Evolutionary conservation across 2,113 vertebrate genomes (phyloP), one percentile per base, ranked within the genome.

Genomic region (Atherinomorus stipes): DNA sequence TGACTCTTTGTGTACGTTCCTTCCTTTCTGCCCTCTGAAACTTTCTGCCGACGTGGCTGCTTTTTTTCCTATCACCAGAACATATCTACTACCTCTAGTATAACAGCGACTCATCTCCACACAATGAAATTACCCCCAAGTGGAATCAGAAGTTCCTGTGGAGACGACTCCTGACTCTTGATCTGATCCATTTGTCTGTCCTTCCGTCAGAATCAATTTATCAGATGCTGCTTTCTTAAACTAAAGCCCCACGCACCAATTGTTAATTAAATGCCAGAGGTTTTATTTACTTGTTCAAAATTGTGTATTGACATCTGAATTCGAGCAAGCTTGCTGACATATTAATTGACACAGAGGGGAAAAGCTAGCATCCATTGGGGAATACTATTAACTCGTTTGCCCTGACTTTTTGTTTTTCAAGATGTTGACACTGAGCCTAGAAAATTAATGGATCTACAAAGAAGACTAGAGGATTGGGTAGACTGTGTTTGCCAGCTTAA

Each of bases 291-390:
- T 61, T 51, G 56, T 22, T 68, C 40, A 22, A 25, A 11, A 44
- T 19, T 34, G 38, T 56, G 37, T 38, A n/a, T 68, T 68, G 38
- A 25, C 49, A 60, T 57, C 37, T 21, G 54, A 76, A 57, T 73
- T 67, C 68, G 42, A 72, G 37, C 50, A 31, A 59, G 51, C 40
- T 63, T 49, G 26, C 50, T 25, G 57, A 74, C 65, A 59, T 59
- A 28, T 79, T 68, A 69, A 72, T 60, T 75, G 80, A 75, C 51
- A 71, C 42, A 40, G 60, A 69, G 34, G 67, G 28, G 76, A 68
- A 79, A n/a, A 18, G 21, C 28, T 51, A 13, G 18, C 18, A 19
- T 65, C 50, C 65, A 61, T 49, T 9, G 67, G 56, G 52, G 71
- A 7, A 2, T 28, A 13, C 37, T 56, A 1, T 47, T 69, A 23